phyloP scores from a whole-genome alignment of 2,113 vertebrate species.

The Mustela lutreola region DNA sequence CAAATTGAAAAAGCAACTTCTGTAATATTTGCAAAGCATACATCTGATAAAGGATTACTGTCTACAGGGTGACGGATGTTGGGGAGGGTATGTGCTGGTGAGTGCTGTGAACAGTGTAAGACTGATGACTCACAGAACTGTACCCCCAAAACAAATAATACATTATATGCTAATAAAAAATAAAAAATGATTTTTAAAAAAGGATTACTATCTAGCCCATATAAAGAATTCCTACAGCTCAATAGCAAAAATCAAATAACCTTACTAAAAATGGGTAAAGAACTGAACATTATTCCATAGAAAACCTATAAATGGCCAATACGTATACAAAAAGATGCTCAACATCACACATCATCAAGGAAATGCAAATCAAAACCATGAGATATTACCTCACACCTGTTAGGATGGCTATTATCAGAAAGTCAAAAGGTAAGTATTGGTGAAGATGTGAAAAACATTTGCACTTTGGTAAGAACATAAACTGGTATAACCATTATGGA shows the following conservation, averaged over 20 bases:
- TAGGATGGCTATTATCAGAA: background rate
- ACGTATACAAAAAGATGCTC: background rate
- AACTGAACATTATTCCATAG: background rate
- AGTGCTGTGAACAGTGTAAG: no score
- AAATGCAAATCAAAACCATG: background rate
- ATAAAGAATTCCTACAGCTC: background rate
- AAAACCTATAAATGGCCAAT: background rate
- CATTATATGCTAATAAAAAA: no score
- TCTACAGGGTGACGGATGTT: background rate
- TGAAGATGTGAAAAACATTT: background rate
- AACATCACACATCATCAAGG: background rate
- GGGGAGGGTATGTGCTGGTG: no score
- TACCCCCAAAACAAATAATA: no score
- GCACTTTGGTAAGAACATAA: background rate
- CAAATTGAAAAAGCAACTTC: background rate
- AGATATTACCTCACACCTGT: background rate
- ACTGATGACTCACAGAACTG: no score
- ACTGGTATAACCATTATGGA: background rate
- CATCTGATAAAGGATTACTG: background rate
- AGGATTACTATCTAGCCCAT: background rate
- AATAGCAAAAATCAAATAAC: background rate
- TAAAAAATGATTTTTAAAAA: background rate
- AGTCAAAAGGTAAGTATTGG: background rate
- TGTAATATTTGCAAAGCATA: background rate
- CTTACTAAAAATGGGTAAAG: background rate